Evolutionary conservation across 2,888 invertebrate genomes (phyloP), one percentile per base, ranked within the genome.

Genomic region (Lasioglossum morio): DNA sequence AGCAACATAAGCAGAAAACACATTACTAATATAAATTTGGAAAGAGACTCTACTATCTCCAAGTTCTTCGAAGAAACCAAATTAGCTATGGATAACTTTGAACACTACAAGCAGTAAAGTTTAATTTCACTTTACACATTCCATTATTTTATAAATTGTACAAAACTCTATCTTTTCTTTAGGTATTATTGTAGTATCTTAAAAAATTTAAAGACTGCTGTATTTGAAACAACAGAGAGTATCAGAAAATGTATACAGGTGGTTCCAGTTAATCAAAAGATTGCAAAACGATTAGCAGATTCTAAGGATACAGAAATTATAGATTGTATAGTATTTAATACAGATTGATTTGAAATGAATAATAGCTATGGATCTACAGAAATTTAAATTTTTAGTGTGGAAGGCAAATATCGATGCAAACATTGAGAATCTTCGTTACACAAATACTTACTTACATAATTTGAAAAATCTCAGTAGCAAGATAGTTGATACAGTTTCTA

Each of bases 371-470:
- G 23, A 72, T 73, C 23, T 46, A 30, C 27, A 12, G 2, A 46
- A 79, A 75, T 66, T 85, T 66, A 19, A 14, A 81, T 72, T 84
- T 88, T 7, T 27, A 89, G 89, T 80, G 34, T 89, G 89, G 89
- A 86, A 77, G 66, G 37, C 10, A 69, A 75, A 10, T 16, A 69
- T 89, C 69, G 4, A n/a, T 4, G 30, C 78, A 0, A 86, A 70
- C 12, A 43, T 89, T 8, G 43, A 80, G 30, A 74, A 34, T 63
- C 46, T 89, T 37, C 3, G 1, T 12, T 12, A 53, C 23, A 63
- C 16, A 23, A 86, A 79, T 57, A 16, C n/a, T 4, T 16, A 77
- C 3, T 60, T 89, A 12, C 43, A 48, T 1, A 40, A 66, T 48
- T 16, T 87, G 4, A 10, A 77, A 16, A 27, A 14, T 66, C 57